Evolutionary conservation across 2,888 invertebrate species (phyloP).

Genomic region (Bombyx huttoni): DNA sequence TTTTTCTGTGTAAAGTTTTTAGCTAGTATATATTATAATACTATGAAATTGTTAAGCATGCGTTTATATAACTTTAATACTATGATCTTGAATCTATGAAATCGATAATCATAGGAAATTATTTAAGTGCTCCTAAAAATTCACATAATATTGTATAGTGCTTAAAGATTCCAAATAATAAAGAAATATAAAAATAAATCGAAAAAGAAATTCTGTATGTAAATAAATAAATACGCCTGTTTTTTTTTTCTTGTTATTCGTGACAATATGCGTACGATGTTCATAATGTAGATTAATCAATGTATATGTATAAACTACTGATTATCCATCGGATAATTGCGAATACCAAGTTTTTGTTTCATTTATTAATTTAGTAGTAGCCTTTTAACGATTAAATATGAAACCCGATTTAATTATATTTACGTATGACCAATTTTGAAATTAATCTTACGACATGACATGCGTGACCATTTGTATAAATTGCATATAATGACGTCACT

Average conservation of each 20-base stretch:
- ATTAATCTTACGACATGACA: too few relatives aligned
- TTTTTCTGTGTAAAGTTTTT: conserved; percentile 32
- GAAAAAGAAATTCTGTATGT: conserved; percentile 36
- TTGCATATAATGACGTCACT: background rate
- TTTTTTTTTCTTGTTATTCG: conserved; percentile 47
- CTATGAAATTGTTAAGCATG: conserved; percentile 16
- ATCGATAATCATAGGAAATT: background rate
- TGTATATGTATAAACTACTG: conserved; percentile 61
- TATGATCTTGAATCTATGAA: background rate
- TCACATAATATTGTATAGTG: conserved; percentile 63
- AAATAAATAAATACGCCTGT: conserved; percentile 45
- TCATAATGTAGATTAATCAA: conserved; percentile 57
- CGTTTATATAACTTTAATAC: conserved; percentile 9
- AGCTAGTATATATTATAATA: conserved; percentile 15
- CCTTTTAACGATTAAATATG: too few relatives aligned
- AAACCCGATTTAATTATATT: too few relatives aligned
- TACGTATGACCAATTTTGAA: too few relatives aligned
- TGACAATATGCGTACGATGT: conserved; percentile 66
- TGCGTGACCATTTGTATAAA: background rate
- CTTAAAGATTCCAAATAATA: conserved; percentile 42
- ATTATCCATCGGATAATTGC: conserved; percentile 63
- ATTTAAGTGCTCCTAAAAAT: conserved; percentile 37
- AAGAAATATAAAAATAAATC: conserved; percentile 14
- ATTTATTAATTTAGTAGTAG: conserved; percentile 23
- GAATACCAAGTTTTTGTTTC: conserved; percentile 55